These are phyloP conservation scores for Idaea aversata DNA, from an alignment of 2,888 invertebrate species.

Conservation along the genomic window DNA sequence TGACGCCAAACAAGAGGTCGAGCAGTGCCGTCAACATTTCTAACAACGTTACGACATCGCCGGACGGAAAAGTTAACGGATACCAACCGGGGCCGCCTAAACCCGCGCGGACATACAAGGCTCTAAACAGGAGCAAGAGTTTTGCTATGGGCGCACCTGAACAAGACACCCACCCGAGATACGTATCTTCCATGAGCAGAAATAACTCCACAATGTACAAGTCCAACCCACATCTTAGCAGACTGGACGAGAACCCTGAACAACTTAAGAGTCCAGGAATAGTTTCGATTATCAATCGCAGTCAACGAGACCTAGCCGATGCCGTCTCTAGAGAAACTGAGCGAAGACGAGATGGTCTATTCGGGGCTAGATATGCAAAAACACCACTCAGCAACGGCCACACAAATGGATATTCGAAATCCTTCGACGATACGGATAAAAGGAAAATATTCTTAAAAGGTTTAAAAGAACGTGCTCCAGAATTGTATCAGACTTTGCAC, in stretches of 20 bases:
- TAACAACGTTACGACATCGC: slow-evolving; percentile 53
- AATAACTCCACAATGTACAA: slow-evolving; percentile 84
- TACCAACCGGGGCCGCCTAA: slow-evolving; percentile 84
- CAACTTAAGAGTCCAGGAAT: slow-evolving; percentile 92
- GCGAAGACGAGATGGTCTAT: slow-evolving; percentile 75
- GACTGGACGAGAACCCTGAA: slow-evolving; percentile 84
- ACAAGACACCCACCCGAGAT: slow-evolving; percentile 71
- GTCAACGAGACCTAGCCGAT: slow-evolving; percentile 88
- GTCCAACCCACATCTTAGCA: slow-evolving; percentile 88
- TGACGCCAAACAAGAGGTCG: slow-evolving; percentile 78
- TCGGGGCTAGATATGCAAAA: slow-evolving; percentile 79
- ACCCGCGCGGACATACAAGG: slow-evolving; percentile 89
- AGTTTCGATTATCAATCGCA: slow-evolving; percentile 91
- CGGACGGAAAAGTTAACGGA: slow-evolving; percentile 69
- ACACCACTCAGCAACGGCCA: slow-evolving; percentile 76
- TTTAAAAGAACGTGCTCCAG: slow-evolving; percentile 85
- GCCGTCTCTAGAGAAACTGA: slow-evolving; percentile 78
- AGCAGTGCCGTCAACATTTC: slow-evolving; percentile 85
- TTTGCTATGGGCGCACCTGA: slow-evolving; percentile 89
- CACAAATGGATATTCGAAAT: slow-evolving; percentile 68
- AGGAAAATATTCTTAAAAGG: slow-evolving; percentile 85
- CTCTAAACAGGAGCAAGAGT: slow-evolving; percentile 90
- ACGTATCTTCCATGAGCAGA: slow-evolving; percentile 70
- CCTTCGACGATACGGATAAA: slow-evolving; percentile 78
- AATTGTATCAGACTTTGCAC: slow-evolving; percentile 85